A percentile compares a stretch with the other conserved stretches of the same genome.
These are phyloP conservation scores for Agrotis clavis DNA, from an alignment of 2,888 invertebrate genomes.

Conservation along the genomic window DNA sequence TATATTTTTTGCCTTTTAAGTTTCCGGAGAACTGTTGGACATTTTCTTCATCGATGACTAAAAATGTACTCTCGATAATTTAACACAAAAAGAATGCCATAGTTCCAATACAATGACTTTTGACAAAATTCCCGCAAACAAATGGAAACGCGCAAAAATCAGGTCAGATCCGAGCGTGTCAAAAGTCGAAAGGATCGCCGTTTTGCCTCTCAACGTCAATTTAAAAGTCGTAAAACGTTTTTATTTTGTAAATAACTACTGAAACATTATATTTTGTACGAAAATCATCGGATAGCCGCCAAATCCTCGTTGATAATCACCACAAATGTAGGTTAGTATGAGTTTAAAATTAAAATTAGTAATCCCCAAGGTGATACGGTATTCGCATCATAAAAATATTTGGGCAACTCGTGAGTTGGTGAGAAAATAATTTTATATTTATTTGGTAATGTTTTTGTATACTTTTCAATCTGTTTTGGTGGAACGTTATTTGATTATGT, in stretches of 20 bases:
- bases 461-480: conserved; percentile 31
- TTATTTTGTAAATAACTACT: conserved; percentile 77
- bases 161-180: conserved; percentile 81
- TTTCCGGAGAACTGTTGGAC: too few relatives aligned
- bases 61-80: too few relatives aligned
- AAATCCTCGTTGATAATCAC: conserved; percentile 58
- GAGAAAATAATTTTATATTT: conserved; percentile 44
- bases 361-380: conserved; percentile 65
- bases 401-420: conserved; percentile 28
- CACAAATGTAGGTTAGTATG: conserved; percentile 58
- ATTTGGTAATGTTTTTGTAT: conserved; percentile 45
- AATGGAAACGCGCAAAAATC: conserved; percentile 78
- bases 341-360: conserved; percentile 63
- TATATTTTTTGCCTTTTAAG: too few relatives aligned
- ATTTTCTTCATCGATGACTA: neutral
- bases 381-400: conserved; percentile 63
- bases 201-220: conserved; percentile 75
- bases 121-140: conserved; percentile 19
- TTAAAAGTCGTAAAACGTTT: conserved; percentile 84
- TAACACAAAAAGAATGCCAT: conserved; percentile 4
- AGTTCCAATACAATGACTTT: conserved; percentile 14
- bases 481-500: conserved; percentile 8
- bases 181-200: conserved; percentile 82
- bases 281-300: conserved; percentile 53
- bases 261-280: conserved; percentile 66